Evolutionary conservation across 2,888 invertebrate species (phyloP), one percentile per base, ranked within the genome.

Genomic region (Ditylenchus weischeri): DNA sequence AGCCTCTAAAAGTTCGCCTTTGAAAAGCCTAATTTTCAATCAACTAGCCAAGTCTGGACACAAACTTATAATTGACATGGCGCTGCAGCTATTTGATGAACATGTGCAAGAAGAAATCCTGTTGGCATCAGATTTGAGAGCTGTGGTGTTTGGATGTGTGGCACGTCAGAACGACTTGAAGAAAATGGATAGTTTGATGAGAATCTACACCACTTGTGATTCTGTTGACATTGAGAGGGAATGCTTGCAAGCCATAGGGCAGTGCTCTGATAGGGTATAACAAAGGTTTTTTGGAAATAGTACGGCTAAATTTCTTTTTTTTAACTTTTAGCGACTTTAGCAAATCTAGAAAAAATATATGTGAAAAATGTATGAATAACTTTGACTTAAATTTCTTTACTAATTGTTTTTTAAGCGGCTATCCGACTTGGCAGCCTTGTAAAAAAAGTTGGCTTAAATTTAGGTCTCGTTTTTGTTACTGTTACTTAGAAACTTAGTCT

Each of bases 201-300:
- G 72, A 8, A 71, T 80, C 47, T 71, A 72, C 59, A 77, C 79
- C 61, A 78, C 73, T 10, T 66, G 66, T 5, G 76, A 73, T 0
- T 78, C 78, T 72, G 67, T 71, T 50, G 79, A 81, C 62, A 70
- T 80, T 48, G 75, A 78, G 62, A 65, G 75, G 43, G 70, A 75
- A 68, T 66, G 71, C 18, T 71, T 79, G 59, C 51, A 76, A 21
- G 66, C 65, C 43, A 47, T 66, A 6, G 66, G 54, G 0, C 64
- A 66, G 6, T 65, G 64, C 23, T 48, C 66, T 10, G 66, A 66
- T 21, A 43, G 8, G 43, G 43, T 43, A 29, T 29, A n/a, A 29
- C 29, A 29, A 29, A n/a, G 38, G 38, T 8, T 43, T 43, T 43
- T 13, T 43, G 3, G 1, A 43, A 43, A 13, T 43, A 13, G 5